Evolutionary conservation across 2,113 vertebrate species (phyloP).

Genomic region (Dendropsophus ebraccatus): DNA sequence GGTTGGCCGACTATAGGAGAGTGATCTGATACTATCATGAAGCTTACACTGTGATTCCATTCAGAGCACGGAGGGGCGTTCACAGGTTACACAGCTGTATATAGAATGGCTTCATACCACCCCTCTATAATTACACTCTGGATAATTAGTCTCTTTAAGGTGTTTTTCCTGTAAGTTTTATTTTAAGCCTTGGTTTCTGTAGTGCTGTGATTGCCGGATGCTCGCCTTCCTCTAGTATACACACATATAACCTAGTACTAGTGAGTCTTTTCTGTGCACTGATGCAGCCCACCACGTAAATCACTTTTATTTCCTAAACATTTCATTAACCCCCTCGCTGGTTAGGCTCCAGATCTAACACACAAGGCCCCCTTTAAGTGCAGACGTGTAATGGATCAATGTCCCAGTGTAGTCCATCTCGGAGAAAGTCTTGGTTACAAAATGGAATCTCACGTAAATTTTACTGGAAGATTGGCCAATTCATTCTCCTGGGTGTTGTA

Average conservation of each 20-base stretch:
- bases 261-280: not conserved
- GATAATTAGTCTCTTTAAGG: too few species aligned
- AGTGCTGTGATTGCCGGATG: not conserved
- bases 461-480: not conserved
- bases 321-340: slow-evolving; percentile 19
- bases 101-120: not conserved
- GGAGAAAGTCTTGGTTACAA: not conserved
- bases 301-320: slow-evolving; percentile 46
- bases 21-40: too few species aligned
- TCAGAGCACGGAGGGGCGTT: not conserved
- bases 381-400: not conserved
- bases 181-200: not conserved
- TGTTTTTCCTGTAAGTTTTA: not conserved
- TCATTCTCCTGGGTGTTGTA: not conserved
- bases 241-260: not conserved
- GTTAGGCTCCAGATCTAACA: not conserved
- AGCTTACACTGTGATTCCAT: not conserved
- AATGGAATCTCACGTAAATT: not conserved
- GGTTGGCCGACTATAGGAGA: too few species aligned
- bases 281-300: slow-evolving; percentile 9
- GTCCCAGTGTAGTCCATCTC: not conserved
- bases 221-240: not conserved
- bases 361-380: not conserved
- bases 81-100: not conserved
- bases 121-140: not conserved